These are phyloP conservation scores for Prietella phreatophila DNA, from an alignment of 2,113 vertebrate genomes.

Conservation along the genomic window DNA sequence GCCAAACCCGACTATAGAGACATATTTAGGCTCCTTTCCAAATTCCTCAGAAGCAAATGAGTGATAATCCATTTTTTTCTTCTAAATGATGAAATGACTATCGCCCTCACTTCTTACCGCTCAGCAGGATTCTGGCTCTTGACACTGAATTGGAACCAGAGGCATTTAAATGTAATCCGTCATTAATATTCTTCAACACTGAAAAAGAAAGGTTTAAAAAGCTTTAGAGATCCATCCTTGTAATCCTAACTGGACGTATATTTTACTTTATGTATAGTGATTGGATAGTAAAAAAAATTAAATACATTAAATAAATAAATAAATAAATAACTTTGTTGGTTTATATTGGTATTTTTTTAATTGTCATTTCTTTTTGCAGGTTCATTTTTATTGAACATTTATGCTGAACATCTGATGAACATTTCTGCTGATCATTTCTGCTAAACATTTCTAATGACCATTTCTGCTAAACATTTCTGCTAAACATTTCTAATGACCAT, in stretches of 20 bases:
- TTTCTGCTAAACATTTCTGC: too few relatives aligned
- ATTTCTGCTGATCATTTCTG: too few relatives aligned
- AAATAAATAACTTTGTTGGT: not conserved
- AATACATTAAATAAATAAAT: too few relatives aligned
- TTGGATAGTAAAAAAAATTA: not conserved
- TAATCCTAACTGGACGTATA: not conserved
- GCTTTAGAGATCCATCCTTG: not conserved
- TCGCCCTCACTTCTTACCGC: constrained; percentile 36
- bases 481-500: too few relatives aligned
- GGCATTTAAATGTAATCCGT: not conserved
- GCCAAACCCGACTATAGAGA: constrained; percentile 27
- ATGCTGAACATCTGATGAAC: too few relatives aligned
- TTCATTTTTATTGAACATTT: too few relatives aligned
- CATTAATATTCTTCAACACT: not conserved
- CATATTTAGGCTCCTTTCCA: constrained; percentile 43
- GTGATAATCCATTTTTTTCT: constrained; percentile 34
- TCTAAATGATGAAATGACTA: constrained; percentile 42
- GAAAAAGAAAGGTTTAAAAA: not conserved
- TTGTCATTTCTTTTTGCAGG: not conserved
- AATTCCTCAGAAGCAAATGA: constrained; percentile 26
- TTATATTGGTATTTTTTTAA: not conserved
- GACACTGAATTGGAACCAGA: not conserved
- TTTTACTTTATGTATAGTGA: not conserved
- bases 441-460: too few relatives aligned
- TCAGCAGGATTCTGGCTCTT: constrained; percentile 29